These are phyloP conservation scores for Phengaris alcon DNA, from an alignment of 2,888 invertebrate genomes.

Conservation along the genomic window DNA sequence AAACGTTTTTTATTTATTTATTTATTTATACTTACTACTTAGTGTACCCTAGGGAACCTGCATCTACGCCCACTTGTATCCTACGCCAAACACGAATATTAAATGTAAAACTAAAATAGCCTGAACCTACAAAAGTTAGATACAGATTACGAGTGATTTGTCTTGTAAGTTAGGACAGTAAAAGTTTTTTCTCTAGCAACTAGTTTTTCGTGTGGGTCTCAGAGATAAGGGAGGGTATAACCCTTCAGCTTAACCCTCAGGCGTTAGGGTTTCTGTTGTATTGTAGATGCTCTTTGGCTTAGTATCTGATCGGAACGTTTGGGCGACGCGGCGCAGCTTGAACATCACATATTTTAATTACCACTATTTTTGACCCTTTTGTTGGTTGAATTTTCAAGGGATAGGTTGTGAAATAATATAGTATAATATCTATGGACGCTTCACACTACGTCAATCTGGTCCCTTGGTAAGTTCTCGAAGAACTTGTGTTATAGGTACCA, in stretches of 20 bases:
- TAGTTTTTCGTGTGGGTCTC: slow-evolving; percentile 1
- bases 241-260: not conserved
- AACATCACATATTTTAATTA: no score
- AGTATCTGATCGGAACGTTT: not conserved
- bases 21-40: no score
- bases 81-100: not conserved
- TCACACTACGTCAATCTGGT: no score
- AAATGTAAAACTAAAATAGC: not conserved
- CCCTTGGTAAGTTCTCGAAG: no score
- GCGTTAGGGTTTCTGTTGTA: not conserved
- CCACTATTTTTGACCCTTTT: not conserved
- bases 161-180: not conserved
- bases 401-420: no score
- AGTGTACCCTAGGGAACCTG: not conserved
- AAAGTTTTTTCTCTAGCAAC: not conserved
- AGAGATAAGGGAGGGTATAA: not conserved
- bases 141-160: not conserved
- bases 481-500: no score
- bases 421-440: no score
- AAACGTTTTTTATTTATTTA: no score
- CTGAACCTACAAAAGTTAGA: not conserved
- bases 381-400: not conserved
- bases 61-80: not conserved
- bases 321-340: not conserved
- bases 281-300: not conserved